These are phyloP conservation scores for Quiscalus mexicanus DNA, from an alignment of 2,113 vertebrate species.

Conservation along the genomic window DNA sequence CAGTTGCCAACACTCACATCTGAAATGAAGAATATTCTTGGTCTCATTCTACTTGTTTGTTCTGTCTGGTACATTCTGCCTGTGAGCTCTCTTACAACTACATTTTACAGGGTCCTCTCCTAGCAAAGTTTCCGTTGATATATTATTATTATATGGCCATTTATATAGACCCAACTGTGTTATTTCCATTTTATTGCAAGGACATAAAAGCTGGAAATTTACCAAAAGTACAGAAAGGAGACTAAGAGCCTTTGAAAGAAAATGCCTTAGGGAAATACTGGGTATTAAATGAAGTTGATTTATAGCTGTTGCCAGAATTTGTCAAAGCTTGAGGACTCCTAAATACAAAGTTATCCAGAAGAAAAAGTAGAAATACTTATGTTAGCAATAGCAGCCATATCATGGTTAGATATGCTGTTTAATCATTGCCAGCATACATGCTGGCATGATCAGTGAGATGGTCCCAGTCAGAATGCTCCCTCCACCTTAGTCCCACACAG, in stretches of 20 bases:
- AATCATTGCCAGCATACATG: neutral
- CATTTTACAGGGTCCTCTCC: slow-evolving; percentile 1
- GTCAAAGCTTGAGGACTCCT: slow-evolving; percentile 21
- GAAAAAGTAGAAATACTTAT: neutral
- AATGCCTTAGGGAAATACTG: slow-evolving; percentile 24
- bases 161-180: slow-evolving; percentile 52
- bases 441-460: neutral
- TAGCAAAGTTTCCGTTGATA: slow-evolving; percentile 28
- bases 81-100: neutral
- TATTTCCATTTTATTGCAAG: slow-evolving; percentile 64
- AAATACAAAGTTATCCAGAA: slow-evolving; percentile 1
- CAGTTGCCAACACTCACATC: neutral
- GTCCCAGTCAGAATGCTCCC: neutral
- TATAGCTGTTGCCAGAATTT: slow-evolving; percentile 55
- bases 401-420: neutral
- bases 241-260: slow-evolving; percentile 47
- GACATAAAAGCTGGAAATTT: slow-evolving; percentile 56
- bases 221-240: slow-evolving; percentile 38
- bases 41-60: neutral
- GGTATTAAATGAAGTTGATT: slow-evolving; percentile 48
- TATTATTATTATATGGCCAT: slow-evolving; percentile 50
- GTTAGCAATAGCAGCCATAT: neutral
- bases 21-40: slow-evolving; percentile 17
- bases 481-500: neutral
- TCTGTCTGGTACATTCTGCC: slow-evolving; percentile 19